Evolutionary conservation across 2,888 invertebrate genomes (phyloP).

Genomic region (Epistrophe grossulariae): DNA sequence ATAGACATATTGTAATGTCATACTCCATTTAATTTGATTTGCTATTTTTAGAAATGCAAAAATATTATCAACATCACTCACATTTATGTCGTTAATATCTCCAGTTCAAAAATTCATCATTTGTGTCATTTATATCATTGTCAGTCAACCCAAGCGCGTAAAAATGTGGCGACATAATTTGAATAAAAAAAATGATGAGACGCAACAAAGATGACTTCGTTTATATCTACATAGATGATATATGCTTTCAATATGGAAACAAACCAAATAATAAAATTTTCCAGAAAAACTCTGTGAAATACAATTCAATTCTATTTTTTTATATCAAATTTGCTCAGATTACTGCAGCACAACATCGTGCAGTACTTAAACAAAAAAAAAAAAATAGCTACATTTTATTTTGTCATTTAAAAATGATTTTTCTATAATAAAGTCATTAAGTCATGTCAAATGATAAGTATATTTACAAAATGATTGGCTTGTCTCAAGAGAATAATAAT

Average conservation of each 20-base stretch:
- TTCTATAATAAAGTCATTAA: no score
- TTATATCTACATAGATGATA: accelerated
- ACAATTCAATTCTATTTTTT: neutral
- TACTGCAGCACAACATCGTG: no score
- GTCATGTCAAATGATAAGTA: no score
- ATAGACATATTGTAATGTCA: no score
- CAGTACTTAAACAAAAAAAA: no score
- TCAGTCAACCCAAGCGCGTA: neutral
- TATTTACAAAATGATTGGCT: neutral
- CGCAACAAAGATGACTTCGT: neutral
- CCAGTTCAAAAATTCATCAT: neutral
- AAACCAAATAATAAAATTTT: neutral
- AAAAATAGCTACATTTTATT: no score
- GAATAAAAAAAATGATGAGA: neutral
- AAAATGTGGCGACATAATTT: neutral
- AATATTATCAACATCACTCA: no score
- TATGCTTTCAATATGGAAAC: neutral
- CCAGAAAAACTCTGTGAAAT: neutral
- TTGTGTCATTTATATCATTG: neutral
- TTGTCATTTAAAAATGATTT: no score
- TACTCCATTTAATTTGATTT: no score
- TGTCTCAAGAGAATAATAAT: neutral
- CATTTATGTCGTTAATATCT: no score
- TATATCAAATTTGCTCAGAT: neutral
- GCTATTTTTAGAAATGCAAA: no score